Percentiles rank a stretch among this genome's conserved stretches.
Conservation (phyloP, 2,797 vertebrate genomes). For the Notamacropus eugenii region DNA sequence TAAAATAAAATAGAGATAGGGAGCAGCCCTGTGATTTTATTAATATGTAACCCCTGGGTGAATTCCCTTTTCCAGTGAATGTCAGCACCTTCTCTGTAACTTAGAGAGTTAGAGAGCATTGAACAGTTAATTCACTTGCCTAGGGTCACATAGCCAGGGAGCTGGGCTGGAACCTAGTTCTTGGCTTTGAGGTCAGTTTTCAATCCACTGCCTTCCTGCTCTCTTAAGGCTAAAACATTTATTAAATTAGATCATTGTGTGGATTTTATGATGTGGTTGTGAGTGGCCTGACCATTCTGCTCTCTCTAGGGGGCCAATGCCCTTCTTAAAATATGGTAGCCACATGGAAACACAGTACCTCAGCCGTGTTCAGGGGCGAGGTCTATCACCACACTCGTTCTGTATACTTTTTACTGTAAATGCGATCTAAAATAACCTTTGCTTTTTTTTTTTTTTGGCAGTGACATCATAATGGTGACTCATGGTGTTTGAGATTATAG, state of each 20-base stretch:
- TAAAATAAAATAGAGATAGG: too few species aligned
- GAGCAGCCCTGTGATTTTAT: not conserved
- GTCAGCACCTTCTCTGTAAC: too few species aligned
- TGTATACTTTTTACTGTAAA: not conserved
- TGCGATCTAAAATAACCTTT: not conserved
- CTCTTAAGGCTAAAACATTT: not conserved
- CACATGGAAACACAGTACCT: not conserved
- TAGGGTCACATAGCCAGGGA: not conserved
- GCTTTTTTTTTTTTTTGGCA: not conserved
- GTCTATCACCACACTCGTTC: not conserved
- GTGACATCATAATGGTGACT: not conserved
- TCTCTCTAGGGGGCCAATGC: not conserved
- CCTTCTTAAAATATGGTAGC: not conserved
- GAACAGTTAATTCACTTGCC: not conserved
- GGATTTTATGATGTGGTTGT: not conserved
- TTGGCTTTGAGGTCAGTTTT: not conserved
- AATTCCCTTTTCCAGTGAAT: not conserved
- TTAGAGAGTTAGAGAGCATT: not conserved
- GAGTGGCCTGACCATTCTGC: not conserved
- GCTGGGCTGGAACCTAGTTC: not conserved
- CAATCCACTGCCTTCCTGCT: not conserved
- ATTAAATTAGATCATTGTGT: not conserved
- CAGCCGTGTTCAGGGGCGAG: not conserved
- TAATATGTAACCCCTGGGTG: too few species aligned
- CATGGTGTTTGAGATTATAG: not conserved